A percentile compares a stretch with the other conserved stretches of the same genome.
phyloP scores from a whole-genome alignment of 2,797 vertebrate genomes.

The Okamejei kenojei region DNA sequence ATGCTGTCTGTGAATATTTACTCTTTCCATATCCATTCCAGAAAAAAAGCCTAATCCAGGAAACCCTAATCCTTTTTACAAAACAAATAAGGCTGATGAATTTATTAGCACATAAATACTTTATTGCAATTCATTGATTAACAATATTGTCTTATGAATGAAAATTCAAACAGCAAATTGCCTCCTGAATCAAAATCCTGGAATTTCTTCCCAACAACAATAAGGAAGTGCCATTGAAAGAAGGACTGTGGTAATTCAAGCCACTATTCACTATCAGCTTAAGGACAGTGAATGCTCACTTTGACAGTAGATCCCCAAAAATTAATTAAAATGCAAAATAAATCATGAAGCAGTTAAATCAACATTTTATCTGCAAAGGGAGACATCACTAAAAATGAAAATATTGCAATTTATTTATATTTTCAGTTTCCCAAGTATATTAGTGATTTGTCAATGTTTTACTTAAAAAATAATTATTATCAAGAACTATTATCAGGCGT shows the following conservation, averaged over 20 bases:
- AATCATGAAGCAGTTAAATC: background rate
- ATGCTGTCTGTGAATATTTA: background rate
- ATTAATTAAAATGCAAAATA: background rate
- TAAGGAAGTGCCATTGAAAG: no score
- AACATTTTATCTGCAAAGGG: background rate
- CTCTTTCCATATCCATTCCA: background rate
- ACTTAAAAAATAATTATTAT: background rate
- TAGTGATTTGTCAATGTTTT: background rate
- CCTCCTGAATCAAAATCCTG: no score
- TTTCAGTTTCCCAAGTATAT: background rate
- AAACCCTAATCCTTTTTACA: background rate
- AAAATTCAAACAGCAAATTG: no score
- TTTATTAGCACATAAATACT: background rate
- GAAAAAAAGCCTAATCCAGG: background rate
- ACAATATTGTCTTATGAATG: background rate
- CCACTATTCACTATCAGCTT: no score
- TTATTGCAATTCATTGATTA: background rate
- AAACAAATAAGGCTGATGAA: background rate
- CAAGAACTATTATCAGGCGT: no score
- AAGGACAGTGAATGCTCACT: no score
- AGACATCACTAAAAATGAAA: background rate
- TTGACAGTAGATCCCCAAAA: no score
- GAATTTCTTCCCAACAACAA: no score
- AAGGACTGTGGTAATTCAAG: no score
- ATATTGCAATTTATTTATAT: no score